Percentiles rank a stretch among this genome's conserved stretches.
Conservation (phyloP, 2,113 vertebrate genomes). For the Rattus norvegicus region GRCr8 NC_086028.1:58006501-58007000, state of each 20-base stretch:
- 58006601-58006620: not conserved
- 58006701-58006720: not conserved
- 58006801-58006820: not conserved
- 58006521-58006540: not conserved
- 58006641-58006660: no score
- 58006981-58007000: not conserved
- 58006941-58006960: not conserved
- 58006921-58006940: not conserved
- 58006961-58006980: not conserved
- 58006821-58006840: not conserved
- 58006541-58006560: not conserved
- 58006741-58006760: not conserved
- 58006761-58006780: not conserved
- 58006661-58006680: not conserved
- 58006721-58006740: not conserved
- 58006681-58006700: not conserved
- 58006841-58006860: not conserved
- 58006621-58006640: not conserved
- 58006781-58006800: not conserved
- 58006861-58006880: conserved; percentile 3
- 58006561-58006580: not conserved
- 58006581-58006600: not conserved
- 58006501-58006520: not conserved
- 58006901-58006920: not conserved
- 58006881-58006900: not conserved